A percentile compares a stretch with the other conserved stretches of the same genome.
These are phyloP conservation scores for Rana temporaria DNA, from an alignment of 2,113 vertebrate species.

Conservation along the genomic window DNA sequence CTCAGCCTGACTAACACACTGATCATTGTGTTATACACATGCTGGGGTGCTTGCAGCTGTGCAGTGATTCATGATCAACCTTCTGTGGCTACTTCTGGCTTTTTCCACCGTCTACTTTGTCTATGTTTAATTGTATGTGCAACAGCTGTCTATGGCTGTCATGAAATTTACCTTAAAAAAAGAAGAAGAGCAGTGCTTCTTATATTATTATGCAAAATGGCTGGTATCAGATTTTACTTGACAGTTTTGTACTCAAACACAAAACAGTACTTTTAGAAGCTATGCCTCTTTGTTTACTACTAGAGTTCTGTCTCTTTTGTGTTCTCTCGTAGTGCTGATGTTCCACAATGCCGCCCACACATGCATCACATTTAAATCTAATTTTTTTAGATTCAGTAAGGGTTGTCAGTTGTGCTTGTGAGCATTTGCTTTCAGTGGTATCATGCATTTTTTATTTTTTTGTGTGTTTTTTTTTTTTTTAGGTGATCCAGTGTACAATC, in stretches of 20 bases:
- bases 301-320: too few species aligned
- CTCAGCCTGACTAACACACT: constrained; percentile 13
- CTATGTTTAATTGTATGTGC: constrained; percentile 18
- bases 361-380: too few species aligned
- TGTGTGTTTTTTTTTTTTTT: too few species aligned
- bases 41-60: constrained; percentile 14
- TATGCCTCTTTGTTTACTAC: too few species aligned
- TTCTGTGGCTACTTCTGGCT: neutral
- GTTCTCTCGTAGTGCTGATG: too few species aligned
- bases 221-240: neutral
- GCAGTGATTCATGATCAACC: constrained; percentile 7
- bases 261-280: too few species aligned
- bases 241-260: neutral
- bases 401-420: too few species aligned
- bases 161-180: neutral
- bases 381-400: too few species aligned
- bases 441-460: too few species aligned
- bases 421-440: too few species aligned
- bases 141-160: constrained; percentile 16
- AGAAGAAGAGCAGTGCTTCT: neutral
- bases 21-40: constrained; percentile 30
- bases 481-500: too few species aligned
- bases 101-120: neutral
- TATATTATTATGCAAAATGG: neutral
- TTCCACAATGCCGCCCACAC: too few species aligned